Evolutionary conservation across 2,888 invertebrate genomes (phyloP), one percentile per base, ranked within the genome.

Genomic region (Coleophora flavipennella): DNA sequence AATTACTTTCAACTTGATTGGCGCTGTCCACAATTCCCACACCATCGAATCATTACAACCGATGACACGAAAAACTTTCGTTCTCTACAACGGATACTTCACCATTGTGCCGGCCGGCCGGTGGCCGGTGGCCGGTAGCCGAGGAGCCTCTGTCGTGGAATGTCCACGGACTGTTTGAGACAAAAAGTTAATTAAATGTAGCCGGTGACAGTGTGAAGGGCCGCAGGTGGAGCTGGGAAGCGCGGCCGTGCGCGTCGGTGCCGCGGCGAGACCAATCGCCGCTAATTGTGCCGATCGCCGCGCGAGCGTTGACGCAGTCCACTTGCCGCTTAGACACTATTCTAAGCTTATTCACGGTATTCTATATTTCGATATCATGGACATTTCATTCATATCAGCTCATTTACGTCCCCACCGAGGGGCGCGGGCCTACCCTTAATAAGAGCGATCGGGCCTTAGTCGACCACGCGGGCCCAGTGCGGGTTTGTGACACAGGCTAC

Each of bases 181-280:
- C 74, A 78, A 80, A 79, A 80, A 80, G 76, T 78, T 78, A 80
- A 80, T 80, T 79, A 80, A 72, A 71, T 46, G 60, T 57, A 62
- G 65, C 52, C 65, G 60, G 60, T 65, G 65, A 67, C 67, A 67
- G 59, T 63, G 60, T 40, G 40, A 36, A 40, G 36, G 35, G 35
- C 39, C 32, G 41, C 40, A 44, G 41, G 44, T 41, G 41, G 63
- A 66, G 79, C 78, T 84, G 83, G 80, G 81, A 84, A 84, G 80
- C 66, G 63, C 80, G 73, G 70, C 76, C 83, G 83, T 83, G 83
- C 83, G 83, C 80, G 61, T 74, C 83, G 67, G 61, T 57, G 58
- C 58, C 59, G 60, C 67, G 65, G 73, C 81, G 78, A 59, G 67
- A 73, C 83, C 70, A 81, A 84, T 84, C 75, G 78, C 60, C 56